Percentiles rank a stretch among this genome's conserved stretches.
These are phyloP conservation scores for Chromis chromis DNA, from an alignment of 2,797 vertebrate genomes.

Conservation along the genomic window DNA sequence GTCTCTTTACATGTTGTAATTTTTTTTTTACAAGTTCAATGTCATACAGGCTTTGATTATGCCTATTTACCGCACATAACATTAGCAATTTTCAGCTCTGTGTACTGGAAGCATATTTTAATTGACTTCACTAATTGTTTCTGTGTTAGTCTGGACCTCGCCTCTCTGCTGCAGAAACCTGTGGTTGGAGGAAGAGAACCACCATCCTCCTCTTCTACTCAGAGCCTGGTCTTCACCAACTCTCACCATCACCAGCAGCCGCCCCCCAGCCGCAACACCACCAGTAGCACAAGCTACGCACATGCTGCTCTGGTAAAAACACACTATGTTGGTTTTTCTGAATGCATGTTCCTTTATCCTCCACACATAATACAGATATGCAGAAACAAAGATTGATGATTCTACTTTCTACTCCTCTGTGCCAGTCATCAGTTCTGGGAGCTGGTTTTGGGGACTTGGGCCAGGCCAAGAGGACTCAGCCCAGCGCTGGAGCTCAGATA, in stretches of 20 bases:
- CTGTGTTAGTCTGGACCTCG: constrained; percentile 89
- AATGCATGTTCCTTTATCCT: neutral
- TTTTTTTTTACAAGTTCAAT: neutral
- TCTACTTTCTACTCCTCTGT: neutral
- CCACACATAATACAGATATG: neutral
- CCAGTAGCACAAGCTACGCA: constrained; percentile 87
- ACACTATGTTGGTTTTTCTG: neutral
- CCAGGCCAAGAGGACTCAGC: constrained; percentile 87
- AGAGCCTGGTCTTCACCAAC: constrained; percentile 95
- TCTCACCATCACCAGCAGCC: constrained; percentile 90
- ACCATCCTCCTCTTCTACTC: constrained; percentile 86
- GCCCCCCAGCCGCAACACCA: constrained; percentile 78
- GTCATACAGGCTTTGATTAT: neutral
- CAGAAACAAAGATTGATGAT: neutral
- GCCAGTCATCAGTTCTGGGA: constrained; percentile 92
- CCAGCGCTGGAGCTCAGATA: constrained; percentile 90
- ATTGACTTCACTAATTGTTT: constrained; percentile 9
- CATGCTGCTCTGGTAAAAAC: constrained; percentile 92
- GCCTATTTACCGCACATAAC: neutral
- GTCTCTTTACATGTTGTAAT: neutral
- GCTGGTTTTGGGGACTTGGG: constrained; percentile 93
- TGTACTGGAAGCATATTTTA: constrained; percentile 1
- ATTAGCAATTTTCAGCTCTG: too few relatives aligned
- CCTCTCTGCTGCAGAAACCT: constrained; percentile 92
- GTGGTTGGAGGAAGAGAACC: constrained; percentile 83